Base-by-base conservation (phyloP, 2,888 invertebrate species). In the Ochropacha duplaris region DNA sequence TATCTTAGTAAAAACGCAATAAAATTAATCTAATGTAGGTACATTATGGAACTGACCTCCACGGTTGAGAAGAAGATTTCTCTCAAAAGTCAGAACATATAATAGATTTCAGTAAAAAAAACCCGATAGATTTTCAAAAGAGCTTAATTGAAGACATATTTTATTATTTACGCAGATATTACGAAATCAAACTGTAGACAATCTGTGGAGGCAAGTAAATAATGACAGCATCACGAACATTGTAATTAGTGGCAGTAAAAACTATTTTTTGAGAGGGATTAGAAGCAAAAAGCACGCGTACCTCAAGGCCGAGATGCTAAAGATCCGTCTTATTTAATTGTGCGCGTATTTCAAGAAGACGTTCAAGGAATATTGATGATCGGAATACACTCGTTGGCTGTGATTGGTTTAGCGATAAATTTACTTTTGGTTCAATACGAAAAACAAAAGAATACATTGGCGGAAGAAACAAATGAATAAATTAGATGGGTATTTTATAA, bases 191-290 rank as follows among this genome's bases (percentile, higher is more conserved):
- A 44, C 6, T 36, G 36, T 36, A 51, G 26, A 16, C 50, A 52
- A 34, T 44, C 44, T 44, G 44, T 19, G 34, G 34, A 11, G 31
- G 52, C 16, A 31, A 28, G 49, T 50, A 54, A 54, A 51, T 57
- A 57, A 57, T 57, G 57, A 50, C 57, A 54, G 54, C 54, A 57
- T 57, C 57, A 54, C 54, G 57, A 57, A 50, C 36, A 39, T 57
- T 50, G 39, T 54, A 78, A 78, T 78, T 77, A 75, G 61, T 58
- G 57, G 60, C 58, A 62, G 69, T 70, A 76, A 69, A 72, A 75
- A 74, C 71, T 66, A 59, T 71, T 70, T 73, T 70, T 61, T 54
- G 49, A 55, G 49, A 55, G 57, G 64, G 24, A 54, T 55, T 70
- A 62, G 74, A 62, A 69, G 74, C 76, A 68, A 73, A 65, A 69